Base-by-base conservation (phyloP, 1,140 invertebrate genomes). In the Bombus superbus region DNA sequence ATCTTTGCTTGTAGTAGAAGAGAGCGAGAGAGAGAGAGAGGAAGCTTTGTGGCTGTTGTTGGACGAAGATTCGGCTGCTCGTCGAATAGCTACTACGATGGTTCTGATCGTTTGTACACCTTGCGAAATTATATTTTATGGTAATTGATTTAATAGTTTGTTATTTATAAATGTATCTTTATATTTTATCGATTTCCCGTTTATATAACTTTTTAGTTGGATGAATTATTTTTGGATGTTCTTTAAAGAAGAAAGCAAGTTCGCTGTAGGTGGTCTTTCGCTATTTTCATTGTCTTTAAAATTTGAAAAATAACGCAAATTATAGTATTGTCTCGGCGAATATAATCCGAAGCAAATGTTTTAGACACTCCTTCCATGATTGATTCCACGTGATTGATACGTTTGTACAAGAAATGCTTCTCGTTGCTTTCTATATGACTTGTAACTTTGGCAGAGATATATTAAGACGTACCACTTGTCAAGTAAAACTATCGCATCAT, bases 401-500 rank as follows among this genome's bases (percentile, higher is more conserved):
- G 62, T 15, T 32, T 8, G 5, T 15, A 5, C n/a, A 64, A 13
- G 28, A 64, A 32, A n/a, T 18, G n/a, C 47, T 53, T 53, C 8
- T 18, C 62, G n/a, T 15, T n/a, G n/a, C 13, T 64, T 64, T n/a
- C 10, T 28, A 15, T 15, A n/a, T 15, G n/a, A 13, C 13, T 32
- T 2, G 1, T 32, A 64, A 15, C 13, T 64, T 64, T 64, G 28
- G 62, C 59, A 32, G 62, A 64, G 62, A 64, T 64, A 64, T 64
- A 64, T 64, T 32, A 64, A 32, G n/a, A 64, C 62, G 62, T 64
- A 64, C 62, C n/a, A n/a, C 62, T 64, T 64, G 62, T n/a, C n/a
- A 32, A 15, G 62, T 6, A n/a, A 32, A 64, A 64, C n/a, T 28
- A n/a, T 28, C 28, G 1, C 25, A 5, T n/a, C 15, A 32, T 8